A percentile compares a stretch with the other conserved stretches of the same genome.
These are phyloP conservation scores for Lampropteryx suffumata DNA, from an alignment of 2,888 invertebrate genomes.

Conservation along the genomic window DNA sequence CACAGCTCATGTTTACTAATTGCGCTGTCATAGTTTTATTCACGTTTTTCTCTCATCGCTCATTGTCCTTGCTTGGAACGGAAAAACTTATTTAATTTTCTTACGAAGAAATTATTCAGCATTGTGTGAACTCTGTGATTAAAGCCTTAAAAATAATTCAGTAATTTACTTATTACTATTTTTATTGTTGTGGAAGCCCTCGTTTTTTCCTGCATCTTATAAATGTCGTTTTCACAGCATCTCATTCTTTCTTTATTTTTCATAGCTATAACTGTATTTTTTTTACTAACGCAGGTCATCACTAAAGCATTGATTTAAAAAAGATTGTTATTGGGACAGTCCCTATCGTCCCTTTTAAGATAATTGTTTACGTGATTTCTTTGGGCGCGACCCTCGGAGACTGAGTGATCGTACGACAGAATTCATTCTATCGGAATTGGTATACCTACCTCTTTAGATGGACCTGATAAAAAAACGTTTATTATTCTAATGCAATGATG, in stretches of 20 bases:
- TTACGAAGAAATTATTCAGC: conserved; percentile 4
- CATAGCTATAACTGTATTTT: too few relatives aligned
- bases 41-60: conserved; percentile 24
- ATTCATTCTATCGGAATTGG: conserved; percentile 38
- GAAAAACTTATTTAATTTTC: conserved; percentile 12
- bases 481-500: conserved; percentile 38
- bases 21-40: conserved; percentile 18
- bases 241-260: too few relatives aligned
- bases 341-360: conserved; percentile 48
- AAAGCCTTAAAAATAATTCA: too few relatives aligned
- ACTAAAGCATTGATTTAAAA: conserved; percentile 38
- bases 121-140: conserved; percentile 3
- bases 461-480: conserved; percentile 44
- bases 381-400: conserved; percentile 38
- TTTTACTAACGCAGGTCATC: not conserved
- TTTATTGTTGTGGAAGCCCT: too few relatives aligned
- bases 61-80: conserved; percentile 17
- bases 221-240: too few relatives aligned
- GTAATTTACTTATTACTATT: not conserved
- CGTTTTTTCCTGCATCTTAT: too few relatives aligned
- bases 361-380: conserved; percentile 59
- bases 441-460: conserved; percentile 47
- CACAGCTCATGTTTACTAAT: conserved; percentile 14
- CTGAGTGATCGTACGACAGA: conserved; percentile 40
- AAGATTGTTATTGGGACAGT: conserved; percentile 44